Evolutionary conservation across 2,113 vertebrate genomes (phyloP).

Genomic region (Scomber japonicus): DNA sequence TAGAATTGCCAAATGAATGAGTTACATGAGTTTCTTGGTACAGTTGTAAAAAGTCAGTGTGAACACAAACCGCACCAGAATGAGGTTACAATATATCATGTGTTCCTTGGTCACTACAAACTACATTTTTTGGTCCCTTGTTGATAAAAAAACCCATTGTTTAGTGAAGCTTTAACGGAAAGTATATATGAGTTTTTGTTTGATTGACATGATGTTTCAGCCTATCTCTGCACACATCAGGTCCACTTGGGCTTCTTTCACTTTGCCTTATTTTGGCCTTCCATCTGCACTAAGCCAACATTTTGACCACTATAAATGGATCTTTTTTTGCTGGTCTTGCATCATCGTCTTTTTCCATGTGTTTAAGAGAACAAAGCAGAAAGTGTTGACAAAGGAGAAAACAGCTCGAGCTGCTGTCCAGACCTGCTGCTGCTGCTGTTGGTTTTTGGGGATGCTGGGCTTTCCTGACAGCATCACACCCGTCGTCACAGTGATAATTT

Average conservation of each 20-base stretch:
- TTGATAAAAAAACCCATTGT: too few species aligned
- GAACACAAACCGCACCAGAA: too few species aligned
- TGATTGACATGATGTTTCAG: not conserved
- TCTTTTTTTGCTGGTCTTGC: not conserved
- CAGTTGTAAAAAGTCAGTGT: too few species aligned
- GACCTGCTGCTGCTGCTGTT: slow-evolving; percentile 51
- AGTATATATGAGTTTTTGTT: not conserved
- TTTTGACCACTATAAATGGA: not conserved
- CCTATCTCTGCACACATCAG: not conserved
- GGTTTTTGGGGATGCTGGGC: slow-evolving; percentile 52
- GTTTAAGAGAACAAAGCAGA: slow-evolving; percentile 15
- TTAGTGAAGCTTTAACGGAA: not conserved
- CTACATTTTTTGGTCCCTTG: too few species aligned
- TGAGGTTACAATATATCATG: too few species aligned
- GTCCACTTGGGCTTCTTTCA: not conserved
- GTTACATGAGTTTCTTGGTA: too few species aligned
- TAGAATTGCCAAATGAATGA: too few species aligned
- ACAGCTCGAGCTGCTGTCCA: slow-evolving; percentile 3
- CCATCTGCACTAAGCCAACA: not conserved
- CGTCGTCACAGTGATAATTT: slow-evolving; percentile 70
- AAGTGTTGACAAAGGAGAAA: not conserved
- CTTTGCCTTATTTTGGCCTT: not conserved
- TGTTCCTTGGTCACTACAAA: too few species aligned
- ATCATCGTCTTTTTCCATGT: slow-evolving; percentile 16
- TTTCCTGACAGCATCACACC: slow-evolving; percentile 69